Base-by-base conservation (phyloP, 1,140 invertebrate genomes). In the Drosophila virilis region DNA sequence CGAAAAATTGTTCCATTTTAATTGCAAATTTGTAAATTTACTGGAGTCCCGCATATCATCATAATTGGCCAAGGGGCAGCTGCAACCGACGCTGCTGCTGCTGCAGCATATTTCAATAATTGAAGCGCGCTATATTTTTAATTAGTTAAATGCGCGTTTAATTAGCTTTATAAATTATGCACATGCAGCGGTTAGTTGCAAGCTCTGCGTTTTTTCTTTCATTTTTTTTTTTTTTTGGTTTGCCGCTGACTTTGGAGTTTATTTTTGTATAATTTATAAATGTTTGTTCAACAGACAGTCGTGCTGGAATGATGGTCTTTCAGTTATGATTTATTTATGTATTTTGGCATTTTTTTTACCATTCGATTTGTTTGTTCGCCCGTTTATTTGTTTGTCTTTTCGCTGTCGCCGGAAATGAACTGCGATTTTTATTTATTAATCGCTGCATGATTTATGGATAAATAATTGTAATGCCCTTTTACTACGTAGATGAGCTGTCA, bases 151-250 rank as follows among this genome's bases (percentile, higher is more conserved):
- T 89, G 84, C 80, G 77, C 84, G 84, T 89, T 89, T 89, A 89
- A 89, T 89, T 89, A 89, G 84, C 84, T 89, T 80, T 89, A 89
- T 89, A 89, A 89, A 89, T 89, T 89, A 89, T 89, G 84, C 84
- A 89, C 74, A 89, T 77, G 79, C 84, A 89, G 84, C 84, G 84
- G 84, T 88, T 83, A 89, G 83, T 88, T 77, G 65, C 73, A 61
- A 52, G 35, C 62, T 45, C 35, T 50, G 3, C 15, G 38, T 59
- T 50, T 33, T 54, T 58, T 38, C 42, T 57, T 52, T 33, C 46
- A 28, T 13, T 46, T 64, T 10, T 8, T 45, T 35, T 50, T 32
- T 33, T 75, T 72, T 69, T 28, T 38, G 33, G n/a, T 37, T 50
- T 45, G 64, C 42, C 43, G 55, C 37, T 61, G 35, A 57, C 43